A percentile compares a stretch with the other conserved stretches of the same genome.
phyloP scores from a whole-genome alignment of 2,888 invertebrate genomes.

The Pollenia angustigena region DNA sequence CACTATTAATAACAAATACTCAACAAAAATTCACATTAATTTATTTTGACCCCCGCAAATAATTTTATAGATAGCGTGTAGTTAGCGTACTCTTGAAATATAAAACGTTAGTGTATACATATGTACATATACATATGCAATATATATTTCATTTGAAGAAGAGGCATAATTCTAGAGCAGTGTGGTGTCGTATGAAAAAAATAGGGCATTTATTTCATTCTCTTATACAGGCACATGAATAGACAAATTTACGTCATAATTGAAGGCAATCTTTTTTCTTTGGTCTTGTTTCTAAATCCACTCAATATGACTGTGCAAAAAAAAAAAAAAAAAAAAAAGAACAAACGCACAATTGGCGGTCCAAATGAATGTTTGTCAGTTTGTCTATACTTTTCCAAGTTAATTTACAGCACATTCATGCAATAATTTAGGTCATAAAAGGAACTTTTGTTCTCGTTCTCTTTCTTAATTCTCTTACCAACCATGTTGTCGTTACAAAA shows the following conservation, averaged over 20 bases:
- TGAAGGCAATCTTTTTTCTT: conserved; percentile 16
- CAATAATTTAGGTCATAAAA: conserved; percentile 68
- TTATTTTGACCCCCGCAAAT: conserved; percentile 7
- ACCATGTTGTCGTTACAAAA: background rate
- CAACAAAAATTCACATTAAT: background rate
- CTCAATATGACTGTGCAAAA: conserved; percentile 36
- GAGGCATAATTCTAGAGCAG: background rate
- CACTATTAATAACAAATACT: background rate
- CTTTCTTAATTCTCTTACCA: background rate
- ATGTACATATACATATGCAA: too few relatives aligned
- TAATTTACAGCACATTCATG: conserved; percentile 34
- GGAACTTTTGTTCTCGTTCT: conserved; percentile 4
- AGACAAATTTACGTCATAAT: conserved; percentile 50
- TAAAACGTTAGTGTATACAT: background rate
- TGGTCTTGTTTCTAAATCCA: background rate
- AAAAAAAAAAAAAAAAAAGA: background rate
- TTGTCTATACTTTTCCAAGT: conserved; percentile 34
- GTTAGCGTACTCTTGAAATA: background rate
- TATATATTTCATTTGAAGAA: background rate
- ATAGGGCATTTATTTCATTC: background rate
- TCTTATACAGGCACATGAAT: conserved; percentile 1
- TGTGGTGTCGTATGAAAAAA: conserved; percentile 1
- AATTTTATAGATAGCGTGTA: too few relatives aligned
- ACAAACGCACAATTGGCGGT: background rate
- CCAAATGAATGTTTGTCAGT: background rate